A percentile compares a stretch with the other conserved stretches of the same genome.
Evolutionary conservation across 2,797 vertebrate species (phyloP).

Genomic region (Pseudotriccus pelzelni): DNA sequence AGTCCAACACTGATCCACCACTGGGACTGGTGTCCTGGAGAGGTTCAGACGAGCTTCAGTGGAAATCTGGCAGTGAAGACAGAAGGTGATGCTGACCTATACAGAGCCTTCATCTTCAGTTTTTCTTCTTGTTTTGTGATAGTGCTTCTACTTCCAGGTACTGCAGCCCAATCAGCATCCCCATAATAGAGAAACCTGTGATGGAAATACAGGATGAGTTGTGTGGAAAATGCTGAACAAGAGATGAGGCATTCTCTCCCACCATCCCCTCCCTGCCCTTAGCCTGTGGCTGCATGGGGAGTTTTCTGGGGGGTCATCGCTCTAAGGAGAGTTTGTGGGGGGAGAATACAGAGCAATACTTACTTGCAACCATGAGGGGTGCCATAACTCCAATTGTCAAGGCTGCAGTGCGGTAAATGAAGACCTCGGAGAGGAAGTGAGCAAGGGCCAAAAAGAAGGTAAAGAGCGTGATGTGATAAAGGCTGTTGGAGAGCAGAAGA

Average conservation of each 20-base stretch:
- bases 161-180: slow-evolving; percentile 91
- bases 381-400: slow-evolving; percentile 93
- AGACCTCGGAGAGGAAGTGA: slow-evolving; percentile 92
- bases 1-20: background rate
- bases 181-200: slow-evolving; percentile 89
- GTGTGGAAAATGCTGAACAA: background rate
- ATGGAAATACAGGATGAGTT: background rate
- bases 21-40: background rate
- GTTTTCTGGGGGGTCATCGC: background rate
- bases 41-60: background rate
- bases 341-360: slow-evolving; percentile 61
- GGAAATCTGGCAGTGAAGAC: background rate
- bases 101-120: slow-evolving; percentile 72
- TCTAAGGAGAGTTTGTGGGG: background rate
- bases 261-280: background rate
- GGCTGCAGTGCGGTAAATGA: slow-evolving; percentile 91
- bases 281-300: background rate
- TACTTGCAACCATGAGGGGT: slow-evolving; percentile 94
- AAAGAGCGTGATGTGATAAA: slow-evolving; percentile 94
- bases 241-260: background rate
- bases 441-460: slow-evolving; percentile 93
- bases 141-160: slow-evolving; percentile 82
- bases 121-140: slow-evolving; percentile 89
- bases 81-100: background rate
- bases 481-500: slow-evolving; percentile 71